Base-by-base conservation (phyloP, 2,797 vertebrate species). In the Buphagus erythrorhynchus region DNA sequence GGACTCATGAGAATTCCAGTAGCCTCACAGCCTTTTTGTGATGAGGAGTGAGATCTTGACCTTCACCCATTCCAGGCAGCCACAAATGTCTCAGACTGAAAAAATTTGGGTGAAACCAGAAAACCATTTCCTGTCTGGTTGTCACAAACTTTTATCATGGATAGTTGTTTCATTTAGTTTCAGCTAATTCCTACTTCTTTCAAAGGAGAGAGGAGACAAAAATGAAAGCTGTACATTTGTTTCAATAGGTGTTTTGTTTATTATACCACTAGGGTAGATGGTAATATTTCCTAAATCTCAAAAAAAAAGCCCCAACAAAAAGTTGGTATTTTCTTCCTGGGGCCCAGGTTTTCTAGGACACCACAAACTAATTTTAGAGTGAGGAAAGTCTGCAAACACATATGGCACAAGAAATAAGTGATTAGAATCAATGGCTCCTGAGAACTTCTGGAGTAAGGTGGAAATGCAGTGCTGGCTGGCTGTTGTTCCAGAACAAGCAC, bases 41-140 rank as follows among this genome's bases (percentile, higher is more conserved):
- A 43, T 1, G 3, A 6, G 11, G 24, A 5, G 9, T 1, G 29
- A 90, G 48, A 88, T 25, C 8, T 62, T 1, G 0, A 7, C 40
- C 25, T 33, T 79, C 18, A 29, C 42, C 9, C 38, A 35, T 8
- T 24, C 14, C 36, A 16, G 26, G 6, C 25, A 51, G 36, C 48
- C n/a, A 51, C 28, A 38, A 33, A 61, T 3, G 2, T 33, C 24
- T 10, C 52, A 81, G 46, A 8, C 17, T 24, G 35, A 20, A 82
- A 89, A 78, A 33, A 42, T 6, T 24, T 14, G n/a, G 5, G 13
- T 76, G 8, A 59, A 25, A 82, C 12, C 38, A 65, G 19, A 69
- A 82, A 86, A n/a, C 8, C 6, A 5, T 73, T 86, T 43, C 19
- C 35, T 63, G 7, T 4, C 19, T 20, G 11, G 5, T 6, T 86